Evolutionary conservation across 2,888 invertebrate genomes (phyloP), one percentile per base, ranked within the genome.

Genomic region (Lomographa bimaculata): DNA sequence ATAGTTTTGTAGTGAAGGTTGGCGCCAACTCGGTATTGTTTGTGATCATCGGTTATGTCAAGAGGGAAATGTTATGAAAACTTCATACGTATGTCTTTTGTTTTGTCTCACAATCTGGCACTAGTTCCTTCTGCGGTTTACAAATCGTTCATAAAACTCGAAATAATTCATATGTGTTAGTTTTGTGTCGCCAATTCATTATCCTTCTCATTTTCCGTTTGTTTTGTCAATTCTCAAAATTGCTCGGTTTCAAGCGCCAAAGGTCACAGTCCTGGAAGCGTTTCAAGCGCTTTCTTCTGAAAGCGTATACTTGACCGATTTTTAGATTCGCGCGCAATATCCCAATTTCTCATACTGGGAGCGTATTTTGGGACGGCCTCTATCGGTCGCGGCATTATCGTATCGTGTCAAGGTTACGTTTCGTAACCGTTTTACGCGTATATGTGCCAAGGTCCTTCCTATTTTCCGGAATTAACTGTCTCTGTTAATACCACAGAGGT

Each of bases 401-500:
- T 84, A 78, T 81, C 73, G 80, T 89, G 87, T 87, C 87, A 87
- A 87, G 87, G 87, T 71, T 70, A 40, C 20, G 61, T 85, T 75
- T 79, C 77, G 80, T 87, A 86, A 85, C 71, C 57, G 64, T 50
- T 64, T 62, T 65, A 65, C 67, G 60, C 65, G 54, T 54, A 84
- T 66, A 75, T 64, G 68, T 84, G 86, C 73, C 85, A 86, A 82
- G 86, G 86, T 51, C 60, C 61, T 58, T 60, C 54, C 62, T 64
- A 64, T 72, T 73, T 79, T 74, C 76, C 77, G 73, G 71, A 57
- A 48, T 46, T 57, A 60, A 55, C 57, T 62, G 61, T 60, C 56
- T 57, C 54, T 57, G 50, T 53, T 54, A 60, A 57, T 50, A 60
- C n/a, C n/a, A n/a, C n/a, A 51, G 46, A 54, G 52, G 49, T 52